These are phyloP conservation scores for Uria aalge DNA, from an alignment of 2,113 vertebrate species.

Conservation along the genomic window DNA sequence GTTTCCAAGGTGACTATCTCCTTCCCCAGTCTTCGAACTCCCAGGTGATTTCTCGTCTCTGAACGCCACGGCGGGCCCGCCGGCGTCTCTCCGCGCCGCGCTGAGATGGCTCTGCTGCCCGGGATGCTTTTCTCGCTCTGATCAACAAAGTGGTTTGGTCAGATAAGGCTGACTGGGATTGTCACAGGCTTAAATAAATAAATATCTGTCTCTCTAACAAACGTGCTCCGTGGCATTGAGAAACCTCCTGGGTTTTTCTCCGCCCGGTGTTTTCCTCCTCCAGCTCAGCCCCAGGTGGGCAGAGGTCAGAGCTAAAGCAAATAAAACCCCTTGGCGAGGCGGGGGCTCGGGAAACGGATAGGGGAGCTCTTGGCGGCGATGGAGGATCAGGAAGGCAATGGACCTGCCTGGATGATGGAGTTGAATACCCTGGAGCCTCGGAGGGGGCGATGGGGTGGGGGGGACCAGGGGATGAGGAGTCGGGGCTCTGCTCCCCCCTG, in stretches of 20 bases:
- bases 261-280: background rate
- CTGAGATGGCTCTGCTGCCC: background rate
- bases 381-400: rapidly evolving
- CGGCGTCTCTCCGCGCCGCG: background rate
- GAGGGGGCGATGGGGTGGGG: rapidly evolving
- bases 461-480: rapidly evolving
- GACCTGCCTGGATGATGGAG: rapidly evolving
- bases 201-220: background rate
- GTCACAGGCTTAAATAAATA: background rate
- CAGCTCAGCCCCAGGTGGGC: background rate
- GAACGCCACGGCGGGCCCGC: background rate
- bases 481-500: background rate
- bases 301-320: background rate
- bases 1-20: conserved; percentile 54
- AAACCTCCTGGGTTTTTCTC: background rate
- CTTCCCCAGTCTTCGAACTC: conserved; percentile 1
- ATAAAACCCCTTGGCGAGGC: rapidly evolving
- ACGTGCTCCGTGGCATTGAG: rapidly evolving
- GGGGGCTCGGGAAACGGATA: rapidly evolving
- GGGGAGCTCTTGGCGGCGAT: rapidly evolving
- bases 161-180: conserved; percentile 5
- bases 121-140: background rate
- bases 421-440: rapidly evolving
- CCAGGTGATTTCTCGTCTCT: background rate
- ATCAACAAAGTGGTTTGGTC: conserved; percentile 5